These are phyloP conservation scores for Halesus radiatus DNA, from an alignment of 1,140 invertebrate genomes.

Conservation along the genomic window DNA sequence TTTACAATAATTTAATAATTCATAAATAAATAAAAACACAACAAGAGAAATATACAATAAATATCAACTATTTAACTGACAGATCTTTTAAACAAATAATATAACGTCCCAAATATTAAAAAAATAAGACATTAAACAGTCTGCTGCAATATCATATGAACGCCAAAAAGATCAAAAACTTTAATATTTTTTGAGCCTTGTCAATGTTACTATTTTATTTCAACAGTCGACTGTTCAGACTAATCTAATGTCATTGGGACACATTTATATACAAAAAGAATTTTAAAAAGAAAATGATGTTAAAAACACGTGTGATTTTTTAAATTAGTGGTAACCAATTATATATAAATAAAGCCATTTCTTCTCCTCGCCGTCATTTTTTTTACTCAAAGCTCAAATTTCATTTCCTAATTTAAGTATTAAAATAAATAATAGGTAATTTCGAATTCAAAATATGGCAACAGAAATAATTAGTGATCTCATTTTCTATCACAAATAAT, in stretches of 20 bases:
- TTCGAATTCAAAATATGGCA: too few species aligned
- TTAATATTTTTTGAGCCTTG: neutral
- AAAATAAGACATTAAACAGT: neutral
- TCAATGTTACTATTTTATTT: neutral
- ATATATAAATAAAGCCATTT: neutral
- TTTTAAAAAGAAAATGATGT: neutral
- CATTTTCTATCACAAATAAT: too few species aligned
- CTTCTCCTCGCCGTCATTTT: too few species aligned
- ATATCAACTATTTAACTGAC: constrained; percentile 32
- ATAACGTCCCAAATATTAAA: neutral
- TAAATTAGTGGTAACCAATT: neutral
- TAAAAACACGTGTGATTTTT: constrained; percentile 1
- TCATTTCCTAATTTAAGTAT: too few species aligned
- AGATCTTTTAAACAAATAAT: neutral
- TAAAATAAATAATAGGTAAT: too few species aligned
- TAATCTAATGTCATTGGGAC: neutral
- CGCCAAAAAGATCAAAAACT: neutral
- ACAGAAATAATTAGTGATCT: too few species aligned
- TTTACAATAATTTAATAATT: constrained; percentile 52
- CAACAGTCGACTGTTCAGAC: neutral
- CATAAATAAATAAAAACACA: constrained; percentile 50
- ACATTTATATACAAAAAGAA: neutral
- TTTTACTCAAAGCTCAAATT: too few species aligned
- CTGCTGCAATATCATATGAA: neutral
- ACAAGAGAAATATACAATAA: constrained; percentile 37